Base-by-base conservation (phyloP, 2,797 vertebrate species). In the Characodon lateralis region DNA sequence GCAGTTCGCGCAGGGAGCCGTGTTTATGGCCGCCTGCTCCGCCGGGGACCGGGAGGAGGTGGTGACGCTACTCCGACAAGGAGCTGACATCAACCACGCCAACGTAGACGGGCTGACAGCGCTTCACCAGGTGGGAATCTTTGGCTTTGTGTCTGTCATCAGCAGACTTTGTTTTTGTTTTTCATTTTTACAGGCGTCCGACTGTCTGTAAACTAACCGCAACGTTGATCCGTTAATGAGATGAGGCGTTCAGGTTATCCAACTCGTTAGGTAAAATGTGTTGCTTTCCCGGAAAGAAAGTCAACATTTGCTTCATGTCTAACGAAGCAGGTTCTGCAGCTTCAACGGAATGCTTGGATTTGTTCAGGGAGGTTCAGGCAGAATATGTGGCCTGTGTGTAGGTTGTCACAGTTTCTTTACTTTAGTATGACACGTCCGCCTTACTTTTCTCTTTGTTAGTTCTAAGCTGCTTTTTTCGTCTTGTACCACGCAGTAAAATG, bases 1-100 rank as follows among this genome's bases (percentile, higher is more conserved):
- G 55, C 95, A 96, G 51, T 97, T 97, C 91, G 95, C 95, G 12
- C 96, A 96, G 73, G 96, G 96, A 71, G 96, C 96, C 1, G 96
- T 96, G 91, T 97, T 97, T 76, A 96, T 97, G 96, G 96, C 96
- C 79, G 96, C 96, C 79, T 97, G 96, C 89, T 96, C 96, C 82
- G 95, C 96, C 87, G 96, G 96, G 75, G 96, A 97, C 94, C 94
- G 86, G 89, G 96, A 96, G 76, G 96, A 97, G 95, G 96, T 97
- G 79, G 93, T 95, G 28, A 93, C 89, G 56, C 92, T 97, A 71
- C 94, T 97, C 80, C 89, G 94, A 13, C 95, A 96, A 89, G 96
- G 96, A 92, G 96, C 96, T 58, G 95, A 96, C 84, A 96, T 96
- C 92, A 96, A 96, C 93, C 95, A 96, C 90, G 96, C 96, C 74